Evolutionary conservation across 1,140 invertebrate species (phyloP).

Genomic region (Panulirus ornatus): DNA sequence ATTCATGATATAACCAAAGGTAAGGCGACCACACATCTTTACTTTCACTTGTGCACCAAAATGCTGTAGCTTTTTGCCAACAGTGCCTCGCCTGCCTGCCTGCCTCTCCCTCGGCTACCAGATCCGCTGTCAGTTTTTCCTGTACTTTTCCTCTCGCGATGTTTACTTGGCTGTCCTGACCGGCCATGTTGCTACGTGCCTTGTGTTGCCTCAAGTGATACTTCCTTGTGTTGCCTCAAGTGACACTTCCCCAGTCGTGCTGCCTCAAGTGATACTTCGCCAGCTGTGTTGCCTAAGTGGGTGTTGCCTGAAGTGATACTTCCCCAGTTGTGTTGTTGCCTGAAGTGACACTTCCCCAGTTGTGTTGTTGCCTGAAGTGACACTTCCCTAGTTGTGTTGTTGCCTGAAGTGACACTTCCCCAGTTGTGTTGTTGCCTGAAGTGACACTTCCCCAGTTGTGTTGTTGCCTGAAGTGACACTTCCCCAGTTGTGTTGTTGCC

Average conservation of each 20-base stretch:
- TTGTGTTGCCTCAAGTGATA: neutral
- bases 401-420: neutral
- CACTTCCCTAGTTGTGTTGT: neutral
- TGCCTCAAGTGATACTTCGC: neutral
- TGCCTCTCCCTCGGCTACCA: neutral
- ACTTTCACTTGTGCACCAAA: neutral
- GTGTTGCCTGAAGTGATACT: neutral
- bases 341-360: neutral
- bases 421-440: too few relatives aligned
- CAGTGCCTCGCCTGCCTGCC: neutral
- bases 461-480: neutral
- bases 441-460: neutral
- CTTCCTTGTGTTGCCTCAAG: neutral
- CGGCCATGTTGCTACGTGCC: neutral
- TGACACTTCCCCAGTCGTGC: neutral
- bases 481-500: neutral
- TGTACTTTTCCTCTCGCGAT: too few relatives aligned
- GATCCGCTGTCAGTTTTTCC: too few relatives aligned
- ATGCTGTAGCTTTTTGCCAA: neutral
- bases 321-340: neutral
- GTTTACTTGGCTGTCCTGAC: too few relatives aligned
- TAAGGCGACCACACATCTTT: neutral
- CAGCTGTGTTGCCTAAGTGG: too few relatives aligned
- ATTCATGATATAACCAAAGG: neutral
- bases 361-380: too few relatives aligned